Base-by-base conservation (phyloP, 2,797 vertebrate species). In the Lophius americanus region DNA sequence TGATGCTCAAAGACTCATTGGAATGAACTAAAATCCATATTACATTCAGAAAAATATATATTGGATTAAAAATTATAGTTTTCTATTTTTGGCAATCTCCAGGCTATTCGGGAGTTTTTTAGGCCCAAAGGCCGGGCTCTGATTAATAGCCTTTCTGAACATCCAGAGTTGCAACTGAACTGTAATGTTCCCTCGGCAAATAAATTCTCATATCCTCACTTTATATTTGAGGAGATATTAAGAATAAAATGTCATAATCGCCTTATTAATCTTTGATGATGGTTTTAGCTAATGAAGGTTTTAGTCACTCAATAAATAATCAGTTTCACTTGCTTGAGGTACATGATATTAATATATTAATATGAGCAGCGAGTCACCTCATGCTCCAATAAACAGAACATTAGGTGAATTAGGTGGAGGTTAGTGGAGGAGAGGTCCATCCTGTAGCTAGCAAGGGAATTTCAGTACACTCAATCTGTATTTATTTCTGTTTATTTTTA, bases 151-250 rank as follows among this genome's bases (percentile, higher is more conserved):
- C 48, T 60, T 11, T 55, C 51, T 37, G 61, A 52, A 9, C 46
- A 69, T 38, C 48, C 14, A 41, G 42, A 67, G 7, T 53, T 32
- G 36, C 50, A 42, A 33, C 43, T 7, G 7, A 36, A 7, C 33
- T 37, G 36, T 39, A 35, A 65, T 56, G 65, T 66, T 52, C 14
- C 39, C 11, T 47, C 43, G 38, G 46, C 43, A 75, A 42, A 64
- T 38, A 13, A 4, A 32, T 73, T 54, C 5, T 49, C n/a, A 35
- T 14, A 38, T 56, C 39, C 38, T 41, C 35, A 57, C 53, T 68
- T 53, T 47, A 56, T 38, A 61, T 64, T 59, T 65, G 37, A 61
- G 60, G 47, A 63, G 47, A 71, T 57, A 61, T 80, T 71, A 44
- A 60, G 58, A 67, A 59, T 23, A 14, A 11, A 1, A 61, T 68